Evolutionary conservation across 2,888 invertebrate species (phyloP).

Genomic region (Microplitis manilae): DNA sequence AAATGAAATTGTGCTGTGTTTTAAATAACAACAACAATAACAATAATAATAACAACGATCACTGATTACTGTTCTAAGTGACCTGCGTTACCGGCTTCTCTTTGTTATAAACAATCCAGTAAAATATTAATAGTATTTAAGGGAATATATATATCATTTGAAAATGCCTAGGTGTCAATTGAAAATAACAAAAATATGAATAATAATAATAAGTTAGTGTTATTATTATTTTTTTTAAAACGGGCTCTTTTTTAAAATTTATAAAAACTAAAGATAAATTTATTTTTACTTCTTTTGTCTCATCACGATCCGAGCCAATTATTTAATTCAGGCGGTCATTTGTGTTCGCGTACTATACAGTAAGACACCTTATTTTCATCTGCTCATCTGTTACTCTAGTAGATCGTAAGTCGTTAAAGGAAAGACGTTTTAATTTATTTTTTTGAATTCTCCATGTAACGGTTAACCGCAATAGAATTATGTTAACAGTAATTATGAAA

Average conservation of each 20-base stretch:
- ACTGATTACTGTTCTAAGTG: neutral
- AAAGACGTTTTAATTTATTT: conserved; percentile 33
- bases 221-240: neutral
- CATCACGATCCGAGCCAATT: conserved; percentile 20
- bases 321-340: neutral
- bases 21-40: neutral
- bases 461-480: conserved; percentile 6
- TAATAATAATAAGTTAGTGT: neutral
- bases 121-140: neutral
- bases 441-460: conserved; percentile 32
- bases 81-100: neutral
- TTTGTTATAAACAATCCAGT: neutral
- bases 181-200: conserved; percentile 47
- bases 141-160: conserved; percentile 26
- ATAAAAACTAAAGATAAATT: neutral
- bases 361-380: conserved; percentile 5
- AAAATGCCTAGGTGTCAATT: conserved; percentile 49
- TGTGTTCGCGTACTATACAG: neutral
- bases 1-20: neutral
- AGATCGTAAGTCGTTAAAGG: conserved; percentile 40
- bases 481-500: neutral
- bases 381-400: conserved; percentile 40
- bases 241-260: neutral
- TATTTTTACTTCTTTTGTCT: conserved; percentile 11
- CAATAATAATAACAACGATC: neutral